These are phyloP conservation scores for Camptogramma bilineatum DNA, from an alignment of 2,888 invertebrate species.

Conservation along the genomic window DNA sequence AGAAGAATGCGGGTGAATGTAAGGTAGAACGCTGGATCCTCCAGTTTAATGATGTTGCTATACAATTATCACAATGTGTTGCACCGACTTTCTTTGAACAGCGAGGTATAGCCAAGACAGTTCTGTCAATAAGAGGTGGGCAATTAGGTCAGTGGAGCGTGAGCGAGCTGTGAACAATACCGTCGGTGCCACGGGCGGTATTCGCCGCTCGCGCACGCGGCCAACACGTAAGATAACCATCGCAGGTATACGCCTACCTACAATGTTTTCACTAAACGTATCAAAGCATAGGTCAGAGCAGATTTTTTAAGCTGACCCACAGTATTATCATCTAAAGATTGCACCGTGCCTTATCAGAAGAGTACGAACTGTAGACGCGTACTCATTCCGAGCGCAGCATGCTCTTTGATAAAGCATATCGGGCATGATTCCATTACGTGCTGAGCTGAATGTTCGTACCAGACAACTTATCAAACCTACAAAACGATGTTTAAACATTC, in stretches of 20 bases:
- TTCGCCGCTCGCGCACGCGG: slow-evolving; percentile 50
- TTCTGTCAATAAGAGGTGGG: slow-evolving; percentile 79
- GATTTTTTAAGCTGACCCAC: slow-evolving; percentile 35
- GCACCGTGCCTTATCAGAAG: slow-evolving; percentile 47
- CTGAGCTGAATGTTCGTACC: slow-evolving; percentile 31
- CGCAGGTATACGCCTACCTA: slow-evolving; percentile 39
- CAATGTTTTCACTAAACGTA: slow-evolving; percentile 47
- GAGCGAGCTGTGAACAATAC: slow-evolving; percentile 72
- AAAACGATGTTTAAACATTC: slow-evolving; percentile 13
- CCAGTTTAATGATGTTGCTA: slow-evolving; percentile 25
- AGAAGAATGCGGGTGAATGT: slow-evolving; percentile 18
- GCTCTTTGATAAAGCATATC: slow-evolving; percentile 53
- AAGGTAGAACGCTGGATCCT: slow-evolving; percentile 16
- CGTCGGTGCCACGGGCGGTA: slow-evolving; percentile 39
- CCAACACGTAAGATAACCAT: slow-evolving; percentile 55
- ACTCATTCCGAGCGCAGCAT: slow-evolving; percentile 52
- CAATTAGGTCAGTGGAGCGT: slow-evolving; percentile 82
- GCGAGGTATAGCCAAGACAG: slow-evolving; percentile 75
- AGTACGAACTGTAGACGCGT: slow-evolving; percentile 28
- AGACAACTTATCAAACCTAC: slow-evolving; percentile 54
- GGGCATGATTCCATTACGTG: slow-evolving; percentile 61
- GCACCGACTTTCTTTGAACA: slow-evolving; percentile 52
- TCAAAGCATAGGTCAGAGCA: slow-evolving; percentile 42
- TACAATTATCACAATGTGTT: slow-evolving; percentile 28
- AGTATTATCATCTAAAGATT: slow-evolving; percentile 32